phyloP scores from a whole-genome alignment of 2,888 invertebrate genomes.

The Eulithis testata region DNA sequence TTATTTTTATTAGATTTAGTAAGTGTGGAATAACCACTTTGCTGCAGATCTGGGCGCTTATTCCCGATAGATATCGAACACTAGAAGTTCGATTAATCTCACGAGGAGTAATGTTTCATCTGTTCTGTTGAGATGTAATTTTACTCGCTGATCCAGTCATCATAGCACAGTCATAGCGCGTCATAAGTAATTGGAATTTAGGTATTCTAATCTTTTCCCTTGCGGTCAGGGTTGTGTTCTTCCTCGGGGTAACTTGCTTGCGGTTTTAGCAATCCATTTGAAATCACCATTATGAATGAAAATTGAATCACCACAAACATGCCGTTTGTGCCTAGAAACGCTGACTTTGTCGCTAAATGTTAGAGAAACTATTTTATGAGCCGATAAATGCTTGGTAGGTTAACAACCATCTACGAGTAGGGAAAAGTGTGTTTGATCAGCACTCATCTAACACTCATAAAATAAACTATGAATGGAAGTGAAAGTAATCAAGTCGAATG shows the following conservation, averaged over 20 bases:
- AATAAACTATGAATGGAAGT: too few species aligned
- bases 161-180: too few species aligned
- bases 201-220: neutral
- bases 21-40: too few species aligned
- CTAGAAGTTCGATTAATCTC: neutral
- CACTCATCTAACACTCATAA: too few species aligned
- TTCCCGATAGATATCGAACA: too few species aligned
- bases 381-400: neutral
- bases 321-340: conserved; percentile 4
- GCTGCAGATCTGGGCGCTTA: too few species aligned
- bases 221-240: neutral
- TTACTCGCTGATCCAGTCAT: too few species aligned
- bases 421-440: neutral
- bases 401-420: neutral
- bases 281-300: conserved; percentile 11
- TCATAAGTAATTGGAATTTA: neutral
- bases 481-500: too few species aligned
- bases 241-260: conserved; percentile 5
- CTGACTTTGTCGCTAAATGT: conserved; percentile 6
- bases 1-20: too few species aligned
- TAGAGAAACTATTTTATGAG: conserved; percentile 16
- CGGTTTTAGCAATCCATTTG: conserved; percentile 12
- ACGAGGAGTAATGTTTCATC: too few species aligned
- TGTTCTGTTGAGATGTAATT: too few species aligned
- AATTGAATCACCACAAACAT: conserved; percentile 1